Base-by-base conservation (phyloP, 2,888 invertebrate genomes). In the Stenodema calcarata region DNA sequence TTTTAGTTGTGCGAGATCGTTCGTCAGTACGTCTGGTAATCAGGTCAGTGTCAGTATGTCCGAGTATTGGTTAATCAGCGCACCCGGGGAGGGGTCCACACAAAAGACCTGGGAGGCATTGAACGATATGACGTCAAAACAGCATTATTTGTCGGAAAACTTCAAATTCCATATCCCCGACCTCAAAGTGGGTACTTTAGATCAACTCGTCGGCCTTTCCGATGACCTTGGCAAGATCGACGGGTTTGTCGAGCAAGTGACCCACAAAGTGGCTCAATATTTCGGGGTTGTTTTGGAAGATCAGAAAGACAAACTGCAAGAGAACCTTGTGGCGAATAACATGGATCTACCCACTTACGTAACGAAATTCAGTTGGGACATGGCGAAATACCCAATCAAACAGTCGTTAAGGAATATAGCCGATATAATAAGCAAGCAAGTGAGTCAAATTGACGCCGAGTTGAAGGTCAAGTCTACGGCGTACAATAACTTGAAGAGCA, bases 351-450 rank as follows among this genome's bases (percentile, higher is more conserved):
- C 96, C 88, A 94, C 95, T 88, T 99, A 99, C 92, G 93, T 99
- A 91, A 99, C 98, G 87, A 95, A 97, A 91, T 99, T 99, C 93
- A 97, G 98, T 92, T 99, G 99, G 99, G 99, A 99, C 92, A 96
- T 98, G 94, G 99, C 99, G 90, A 99, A 99, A 92, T 99, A 99
- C 92, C 99, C 99, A 86, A 97, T 98, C 91, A 99, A 99, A 93
- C 99, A 99, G 92, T 98, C 99, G 50, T 93, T 99, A 90, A 95
- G 98, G 90, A 98, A 98, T 91, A 98, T 99, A 90, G 96, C 98
- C 89, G 99, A 99, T 91, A 99, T 99, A 90, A 99, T 99, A 91
- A 97, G 97, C 92, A 99, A 99, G 93, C 96, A 99, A 95, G 96
- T 99, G 90, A 97, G 98, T 3, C 99, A 99, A 92, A 99, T 99